Evolutionary conservation across 2,113 vertebrate species (phyloP), one percentile per base, ranked within the genome.

Genomic region (Turnix velox): DNA sequence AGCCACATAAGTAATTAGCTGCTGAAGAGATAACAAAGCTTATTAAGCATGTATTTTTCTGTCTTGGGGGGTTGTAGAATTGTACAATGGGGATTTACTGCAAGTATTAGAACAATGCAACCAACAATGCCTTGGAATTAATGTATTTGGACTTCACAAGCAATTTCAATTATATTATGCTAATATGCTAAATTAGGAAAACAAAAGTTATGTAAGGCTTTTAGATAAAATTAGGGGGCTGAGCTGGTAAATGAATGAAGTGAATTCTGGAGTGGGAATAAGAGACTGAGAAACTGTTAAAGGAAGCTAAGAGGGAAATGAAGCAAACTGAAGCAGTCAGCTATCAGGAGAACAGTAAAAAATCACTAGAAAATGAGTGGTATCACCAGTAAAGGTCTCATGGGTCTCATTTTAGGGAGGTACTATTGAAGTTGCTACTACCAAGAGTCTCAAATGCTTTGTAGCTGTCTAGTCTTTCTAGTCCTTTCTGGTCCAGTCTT

Each of bases 111-210:
- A 92, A 93, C 71, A 95, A 77, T 69, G 39, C 57, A 94, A 80
- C 87, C 84, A 93, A 94, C 82, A 92, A 55, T 88, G 73, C 14
- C 59, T 86, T 86, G 59, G 85, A 95, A 90, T 93, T 93, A 89
- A 92, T 30, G 73, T 94, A 88, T 84, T 87, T 90, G 63, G 89
- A 90, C 76, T 58, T 93, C 84, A 82, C 31, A 79, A 78, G 71
- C 48, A 71, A 79, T 91, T 96, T 93, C 83, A 94, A 94, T 96
- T 95, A 90, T 81, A 84, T 85, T 91, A 93, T 94, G 84, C 43
- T 92, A 95, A 96, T 95, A 73, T 25, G 30, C 33, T 91, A 91
- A 84, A 76, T 75, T 88, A 66, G 54, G 83, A 77, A 94, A 94
- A 93, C 73, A 85, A 55, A 86, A 90, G 19, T 78, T 75, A n/a